Base-by-base conservation (phyloP, 2,113 vertebrate genomes). In the Dromaius novaehollandiae region DNA sequence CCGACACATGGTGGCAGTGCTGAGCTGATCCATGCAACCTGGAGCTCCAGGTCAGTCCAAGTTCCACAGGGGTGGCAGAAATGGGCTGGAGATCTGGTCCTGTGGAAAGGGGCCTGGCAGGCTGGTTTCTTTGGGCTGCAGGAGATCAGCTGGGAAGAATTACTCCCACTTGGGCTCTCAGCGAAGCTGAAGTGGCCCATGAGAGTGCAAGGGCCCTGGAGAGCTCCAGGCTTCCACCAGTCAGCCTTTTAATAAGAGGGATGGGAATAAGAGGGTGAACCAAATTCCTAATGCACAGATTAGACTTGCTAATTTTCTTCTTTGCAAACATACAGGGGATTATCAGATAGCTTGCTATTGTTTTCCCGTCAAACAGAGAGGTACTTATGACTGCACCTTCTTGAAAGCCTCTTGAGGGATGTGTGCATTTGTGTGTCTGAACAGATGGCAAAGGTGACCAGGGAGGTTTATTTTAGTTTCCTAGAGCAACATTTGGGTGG, bases 51-150 rank as follows among this genome's bases (percentile, higher is more conserved):
- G 25, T 16, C 7, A 5, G 9, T 24, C 10, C 7, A 26, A 13
- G 11, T 8, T 11, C 32, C 18, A 8, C 34, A 2, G 60, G 30
- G 50, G n/a, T 11, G 53, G 46, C 2, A 13, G 21, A 8, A 8
- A 13, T 9, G 86, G 32, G 28, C 19, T 22, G 34, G 7, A 0
- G 42, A 4, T 5, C 17, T 4, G 36, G 18, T 22, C 22, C 48
- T 38, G 2, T 2, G 34, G 26, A 6, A 22, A 2, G 28, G 28
- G 17, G 19, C 30, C 32, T 3, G 77, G 32, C 40, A 20, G 1
- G 0, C 30, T 36, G 56, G 20, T 34, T 0, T 8, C n/a, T 3
- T 16, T 0, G 86, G 40, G 36, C 34, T 46, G 40, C 36, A 60
- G 48, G 64, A 58, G 68, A 42, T 19, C 51, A 4, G 12, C 46